Evolutionary conservation across 2,888 invertebrate genomes (phyloP).

Genomic region (Caradrina clavipalpis): DNA sequence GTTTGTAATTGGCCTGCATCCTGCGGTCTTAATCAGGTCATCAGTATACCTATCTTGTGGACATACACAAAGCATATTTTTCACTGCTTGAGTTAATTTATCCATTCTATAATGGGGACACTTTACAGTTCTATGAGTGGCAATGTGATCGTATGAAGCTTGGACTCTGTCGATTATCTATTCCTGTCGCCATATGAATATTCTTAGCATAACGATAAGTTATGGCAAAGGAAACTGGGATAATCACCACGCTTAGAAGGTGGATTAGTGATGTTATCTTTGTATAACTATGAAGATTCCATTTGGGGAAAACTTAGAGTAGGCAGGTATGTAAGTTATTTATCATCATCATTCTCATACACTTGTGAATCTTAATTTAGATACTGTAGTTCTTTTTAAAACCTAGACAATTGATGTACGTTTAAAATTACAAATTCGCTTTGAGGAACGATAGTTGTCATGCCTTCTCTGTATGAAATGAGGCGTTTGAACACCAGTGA

Average conservation of each 20-base stretch:
- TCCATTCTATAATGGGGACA: too few relatives aligned
- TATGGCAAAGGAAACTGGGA: conserved; percentile 12
- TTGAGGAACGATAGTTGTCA: too few relatives aligned
- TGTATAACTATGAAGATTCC: not conserved
- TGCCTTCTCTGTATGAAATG: too few relatives aligned
- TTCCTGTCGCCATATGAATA: conserved; percentile 11
- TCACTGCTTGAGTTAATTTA: not conserved
- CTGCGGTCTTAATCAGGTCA: too few relatives aligned
- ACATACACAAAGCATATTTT: not conserved
- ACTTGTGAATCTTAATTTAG: too few relatives aligned
- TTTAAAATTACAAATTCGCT: too few relatives aligned
- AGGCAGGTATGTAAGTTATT: not conserved
- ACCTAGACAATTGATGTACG: too few relatives aligned
- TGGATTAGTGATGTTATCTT: conserved; percentile 6
- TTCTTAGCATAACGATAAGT: conserved; percentile 16
- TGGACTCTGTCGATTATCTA: conserved; percentile 11
- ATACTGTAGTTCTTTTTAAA: too few relatives aligned
- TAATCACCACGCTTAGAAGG: conserved; percentile 25
- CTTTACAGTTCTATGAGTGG: not conserved
- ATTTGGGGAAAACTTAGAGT: conserved; percentile 7
- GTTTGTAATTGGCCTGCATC: too few relatives aligned
- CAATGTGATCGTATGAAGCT: not conserved
- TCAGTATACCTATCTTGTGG: too few relatives aligned
- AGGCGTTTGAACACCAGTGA: too few relatives aligned
- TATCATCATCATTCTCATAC: not conserved